phyloP scores from a whole-genome alignment of 2,113 vertebrate species.

The Ceratotherium simum region DNA sequence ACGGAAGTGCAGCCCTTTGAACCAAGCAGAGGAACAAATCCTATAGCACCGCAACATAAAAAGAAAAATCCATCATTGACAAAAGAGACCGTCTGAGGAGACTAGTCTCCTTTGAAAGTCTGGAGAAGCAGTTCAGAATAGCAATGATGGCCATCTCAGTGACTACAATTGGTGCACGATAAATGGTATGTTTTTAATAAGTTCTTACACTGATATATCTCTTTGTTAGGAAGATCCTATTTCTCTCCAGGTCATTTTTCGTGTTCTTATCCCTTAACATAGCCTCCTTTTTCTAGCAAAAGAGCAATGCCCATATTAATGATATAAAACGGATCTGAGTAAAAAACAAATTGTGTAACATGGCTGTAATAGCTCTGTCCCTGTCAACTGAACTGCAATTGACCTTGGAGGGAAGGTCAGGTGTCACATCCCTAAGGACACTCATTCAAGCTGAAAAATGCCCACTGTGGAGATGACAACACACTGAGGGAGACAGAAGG shows the following conservation, averaged over 20 bases:
- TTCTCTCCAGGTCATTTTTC: slow-evolving; percentile 74
- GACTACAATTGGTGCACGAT: slow-evolving; percentile 75
- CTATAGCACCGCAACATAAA: slow-evolving; percentile 53
- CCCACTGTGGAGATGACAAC: not conserved
- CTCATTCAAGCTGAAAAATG: slow-evolving; percentile 12
- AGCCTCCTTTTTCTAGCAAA: slow-evolving; percentile 81
- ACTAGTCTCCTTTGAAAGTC: slow-evolving; percentile 68
- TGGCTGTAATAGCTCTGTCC: slow-evolving; percentile 69
- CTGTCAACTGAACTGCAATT: slow-evolving; percentile 56
- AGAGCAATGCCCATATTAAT: slow-evolving; percentile 78
- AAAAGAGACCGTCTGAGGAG: slow-evolving; percentile 70
- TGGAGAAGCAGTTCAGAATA: slow-evolving; percentile 71
- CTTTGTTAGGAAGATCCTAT: slow-evolving; percentile 81
- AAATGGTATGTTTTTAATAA: slow-evolving; percentile 79
- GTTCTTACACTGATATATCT: slow-evolving; percentile 81
- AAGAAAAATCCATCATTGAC: slow-evolving; percentile 74
- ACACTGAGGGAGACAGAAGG: slow-evolving; percentile 11
- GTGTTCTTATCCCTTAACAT: slow-evolving; percentile 74
- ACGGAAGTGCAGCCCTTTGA: slow-evolving; percentile 58
- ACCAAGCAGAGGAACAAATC: slow-evolving; percentile 65
- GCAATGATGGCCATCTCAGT: slow-evolving; percentile 50
- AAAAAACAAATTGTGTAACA: slow-evolving; percentile 72
- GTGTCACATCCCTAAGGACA: slow-evolving; percentile 2
- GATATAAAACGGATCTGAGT: slow-evolving; percentile 75
- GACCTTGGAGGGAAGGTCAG: slow-evolving; percentile 67